These are phyloP conservation scores for Henricia sp. DNA, from an alignment of 53 echinoderm and acorn worm genomes.

Conservation along the genomic window DNA sequence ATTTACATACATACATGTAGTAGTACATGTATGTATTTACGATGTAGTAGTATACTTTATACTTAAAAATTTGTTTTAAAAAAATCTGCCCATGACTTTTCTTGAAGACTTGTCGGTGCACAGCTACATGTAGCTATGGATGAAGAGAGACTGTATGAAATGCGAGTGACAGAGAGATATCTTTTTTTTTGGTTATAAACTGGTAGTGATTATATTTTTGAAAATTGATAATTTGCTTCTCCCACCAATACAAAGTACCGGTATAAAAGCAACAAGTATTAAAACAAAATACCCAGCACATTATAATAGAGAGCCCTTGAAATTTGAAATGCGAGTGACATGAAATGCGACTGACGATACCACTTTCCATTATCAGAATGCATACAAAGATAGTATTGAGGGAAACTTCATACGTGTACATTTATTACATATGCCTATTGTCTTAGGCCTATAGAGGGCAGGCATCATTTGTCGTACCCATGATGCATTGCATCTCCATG, in stretches of 20 bases:
- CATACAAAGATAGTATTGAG: slow-evolving; percentile 1
- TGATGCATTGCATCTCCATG: neutral
- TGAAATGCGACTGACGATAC: slow-evolving; percentile 45
- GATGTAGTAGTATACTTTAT: neutral
- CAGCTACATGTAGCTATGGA: no score
- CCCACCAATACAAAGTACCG: slow-evolving; percentile 19
- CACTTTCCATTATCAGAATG: slow-evolving; percentile 16
- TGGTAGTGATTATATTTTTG: slow-evolving; percentile 15
- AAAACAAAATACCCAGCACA: slow-evolving; percentile 32
- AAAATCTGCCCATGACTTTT: no score
- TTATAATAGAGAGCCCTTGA: slow-evolving; percentile 25
- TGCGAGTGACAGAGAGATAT: slow-evolving; percentile 1
- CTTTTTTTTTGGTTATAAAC: neutral
- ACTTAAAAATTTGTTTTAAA: no score
- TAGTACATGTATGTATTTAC: neutral
- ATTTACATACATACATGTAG: no score
- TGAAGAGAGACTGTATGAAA: no score
- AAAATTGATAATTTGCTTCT: slow-evolving; percentile 23
- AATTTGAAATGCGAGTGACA: slow-evolving; percentile 32
- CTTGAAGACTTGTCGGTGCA: no score
- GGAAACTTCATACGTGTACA: no score
- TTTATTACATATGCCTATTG: no score
- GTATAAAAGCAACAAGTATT: slow-evolving; percentile 22
- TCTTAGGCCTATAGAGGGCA: no score
- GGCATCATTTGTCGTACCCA: no score